Base-by-base conservation (phyloP, 2,888 invertebrate species). In the Nesidiocoris tenuis region DNA sequence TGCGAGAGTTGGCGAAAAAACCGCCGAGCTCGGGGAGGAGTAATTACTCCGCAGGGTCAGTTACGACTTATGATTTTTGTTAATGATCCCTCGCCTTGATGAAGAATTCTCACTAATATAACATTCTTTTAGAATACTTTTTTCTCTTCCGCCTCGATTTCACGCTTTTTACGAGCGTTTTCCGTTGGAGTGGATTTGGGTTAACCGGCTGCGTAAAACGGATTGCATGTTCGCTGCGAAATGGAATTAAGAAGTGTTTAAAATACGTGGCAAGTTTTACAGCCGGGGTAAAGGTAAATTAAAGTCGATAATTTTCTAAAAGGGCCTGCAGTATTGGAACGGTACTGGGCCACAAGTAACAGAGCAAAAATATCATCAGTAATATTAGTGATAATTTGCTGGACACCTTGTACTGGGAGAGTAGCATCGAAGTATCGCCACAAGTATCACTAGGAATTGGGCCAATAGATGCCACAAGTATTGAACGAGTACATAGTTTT, bases 21-120 rank as follows among this genome's bases (percentile, higher is more conserved):
- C 39, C 39, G 12, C 12, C 39, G 5, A 39, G 12, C 39, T 3
- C 39, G 39, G 39, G 39, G 39, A 55, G 55, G 56, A 22, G 55
- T 67, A 67, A 67, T 67, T 67, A 67, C 67, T 67, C 67, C 54
- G 16, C 54, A 39, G 67, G 67, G 67, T 67, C 67, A 54, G 67
- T 67, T 67, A 67, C 67, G 67, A 67, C 67, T 67, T 67, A 67
- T 67, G 67, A 55, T 67, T 67, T 67, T 67, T 56, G 67, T 54
- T 67, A 67, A 67, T 67, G 67, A 67, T 67, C 67, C n/a, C 39
- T 3, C 5, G 39, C 67, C 67, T 54, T 67, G 67, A 67, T 67
- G 67, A 67, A 67, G 67, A 67, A 67, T 67, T 67, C 67, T 56
- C 67, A 67, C 55, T 67, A 56, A 67, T 67, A 67, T 67, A 67